Percentiles rank a stretch among this genome's conserved stretches.
These are phyloP conservation scores for Nemurella pictetii DNA, from an alignment of 2,888 invertebrate species.

Conservation along the genomic window DNA sequence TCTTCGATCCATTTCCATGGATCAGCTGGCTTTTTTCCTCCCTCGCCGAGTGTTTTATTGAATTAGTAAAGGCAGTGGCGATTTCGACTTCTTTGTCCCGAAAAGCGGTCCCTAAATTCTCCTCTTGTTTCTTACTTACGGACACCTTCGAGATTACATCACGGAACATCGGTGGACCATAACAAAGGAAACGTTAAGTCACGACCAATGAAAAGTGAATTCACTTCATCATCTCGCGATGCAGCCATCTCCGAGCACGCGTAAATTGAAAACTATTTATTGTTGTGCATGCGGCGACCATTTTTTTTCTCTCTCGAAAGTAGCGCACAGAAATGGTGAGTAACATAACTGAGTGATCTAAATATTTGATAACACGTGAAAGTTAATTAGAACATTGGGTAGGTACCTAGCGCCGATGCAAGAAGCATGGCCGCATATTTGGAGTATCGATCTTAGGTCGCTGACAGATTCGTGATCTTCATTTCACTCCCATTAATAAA, in stretches of 20 bases:
- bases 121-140: not conserved
- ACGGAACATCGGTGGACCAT: conserved; percentile 14
- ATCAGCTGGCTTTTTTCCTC: not conserved
- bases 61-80: conserved; percentile 20
- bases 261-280: conserved; percentile 11
- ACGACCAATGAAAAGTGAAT: conserved; percentile 27
- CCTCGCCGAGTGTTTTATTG: conserved; percentile 13
- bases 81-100: conserved; percentile 11
- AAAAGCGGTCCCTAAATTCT: conserved; percentile 16
- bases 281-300: not conserved
- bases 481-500: conserved; percentile 11
- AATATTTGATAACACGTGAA: conserved; percentile 6
- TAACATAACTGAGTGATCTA: not conserved
- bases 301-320: not conserved
- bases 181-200: conserved; percentile 11
- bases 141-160: conserved; percentile 3
- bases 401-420: too few species aligned
- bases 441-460: not conserved
- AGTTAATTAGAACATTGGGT: not conserved
- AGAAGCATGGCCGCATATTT: not conserved
- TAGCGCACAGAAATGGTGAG: conserved; percentile 3
- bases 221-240: not conserved
- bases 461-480: conserved; percentile 20
- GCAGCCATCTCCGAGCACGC: not conserved
- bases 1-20: not conserved